Evolutionary conservation across 1,140 invertebrate genomes (phyloP), one percentile per base, ranked within the genome.

Genomic region (Drosophila mayri): DNA sequence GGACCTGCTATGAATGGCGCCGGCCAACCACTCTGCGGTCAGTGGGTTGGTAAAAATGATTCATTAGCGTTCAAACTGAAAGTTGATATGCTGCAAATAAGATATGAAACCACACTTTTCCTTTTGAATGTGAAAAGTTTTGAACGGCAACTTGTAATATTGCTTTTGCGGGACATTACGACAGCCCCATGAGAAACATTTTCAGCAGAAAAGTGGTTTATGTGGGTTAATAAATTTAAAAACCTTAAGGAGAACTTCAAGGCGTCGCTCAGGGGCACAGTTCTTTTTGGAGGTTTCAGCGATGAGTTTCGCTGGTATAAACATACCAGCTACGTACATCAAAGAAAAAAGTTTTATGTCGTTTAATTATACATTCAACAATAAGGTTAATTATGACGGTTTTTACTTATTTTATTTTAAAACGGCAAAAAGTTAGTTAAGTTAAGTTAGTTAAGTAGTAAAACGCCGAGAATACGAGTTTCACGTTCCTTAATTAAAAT

Each of bases 31-130:
- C n/a, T n/a, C n/a, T 67, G 65, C 44, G 65, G 65, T 67, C 35
- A 66, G 61, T 67, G 61, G 64, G 65, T 49, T 66, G 65, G 35
- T 44, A 66, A 50, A 67, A 67, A 40, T 66, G 65, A 67, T 67
- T 67, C 65, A 67, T 67, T 67, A 67, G 44, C 65, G 62, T 67
- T 49, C 43, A 38, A 37, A 28, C 35, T 49, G 35, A 32, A 46
- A 38, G 35, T 40, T 49, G 43, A 49, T 37, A 44, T 66, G 43
- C 61, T 44, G 61, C 35, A 67, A 67, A 67, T 32, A 44, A 67
- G 61, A 67, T 49, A 66, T 28, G 22, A 66, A 32, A 46, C 61
- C 43, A 35, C 63, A 30, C 25, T 67, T 30, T 66, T 61, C 30
- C 61, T 20, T 66, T 49, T 32, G 61, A 66, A 65, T 47, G 64